Evolutionary conservation across 2,888 invertebrate genomes (phyloP), one percentile per base, ranked within the genome.

Genomic region (Choreutis nemorana): DNA sequence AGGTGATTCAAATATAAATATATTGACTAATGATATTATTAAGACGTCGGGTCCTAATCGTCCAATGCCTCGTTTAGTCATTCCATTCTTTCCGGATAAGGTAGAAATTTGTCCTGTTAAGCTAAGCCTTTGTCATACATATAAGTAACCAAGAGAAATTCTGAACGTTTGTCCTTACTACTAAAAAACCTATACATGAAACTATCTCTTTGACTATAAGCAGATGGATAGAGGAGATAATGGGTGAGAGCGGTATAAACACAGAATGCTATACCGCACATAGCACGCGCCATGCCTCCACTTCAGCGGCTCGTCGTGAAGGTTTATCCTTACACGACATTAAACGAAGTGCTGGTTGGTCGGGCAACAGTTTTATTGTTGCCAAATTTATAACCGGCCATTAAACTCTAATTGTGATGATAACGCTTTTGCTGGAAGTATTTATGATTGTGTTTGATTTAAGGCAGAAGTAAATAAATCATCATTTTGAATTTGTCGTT

Each of bases 241-340:
- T 43, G 6, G 12, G 14, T 2, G 15, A 24, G 3, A 33, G 35
- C 14, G 43, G 43, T 8, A 28, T 44, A 5, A 32, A 43, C 29
- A 34, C 35, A 13, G 14, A 20, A 2, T 24, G 32, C 4, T 46
- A 43, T 29, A 35, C 23, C 11, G 33, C 39, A 7, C 41, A 42
- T 16, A 37, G 39, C 14, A 40, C 41, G 1, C 25, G 40, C 16
- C 41, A 44, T 26, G 40, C 42, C 5, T 15, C 40, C 3, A 39
- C 45, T 4, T 44, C 42, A 6, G 33, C 31, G 9, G 44, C 44
- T 36, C 13, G n/a, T n/a, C n/a, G n/a, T n/a, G n/a, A n/a, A n/a
- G n/a, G n/a, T n/a, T n/a, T n/a, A n/a, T n/a, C n/a, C n/a, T n/a
- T n/a, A n/a, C n/a, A n/a, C n/a, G n/a, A n/a, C n/a, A n/a, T n/a